These are phyloP conservation scores for Lycophotia porphyrea DNA, from an alignment of 2,888 invertebrate genomes.

Conservation along the genomic window DNA sequence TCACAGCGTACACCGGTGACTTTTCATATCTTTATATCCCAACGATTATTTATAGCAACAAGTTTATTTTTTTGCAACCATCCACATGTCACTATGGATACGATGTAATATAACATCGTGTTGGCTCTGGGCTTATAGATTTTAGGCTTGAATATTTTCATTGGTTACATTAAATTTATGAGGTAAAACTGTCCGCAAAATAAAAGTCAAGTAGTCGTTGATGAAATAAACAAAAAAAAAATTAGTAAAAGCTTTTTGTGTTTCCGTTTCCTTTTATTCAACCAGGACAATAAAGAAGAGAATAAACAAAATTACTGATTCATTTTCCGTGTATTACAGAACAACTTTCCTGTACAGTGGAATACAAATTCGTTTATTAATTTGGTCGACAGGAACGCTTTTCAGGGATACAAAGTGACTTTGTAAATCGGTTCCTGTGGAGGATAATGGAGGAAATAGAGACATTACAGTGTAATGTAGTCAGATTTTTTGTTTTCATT, in stretches of 20 bases:
- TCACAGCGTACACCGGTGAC: not conserved
- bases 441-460: not conserved
- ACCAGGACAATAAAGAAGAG: not conserved
- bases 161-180: not conserved
- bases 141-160: not conserved
- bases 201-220: not conserved
- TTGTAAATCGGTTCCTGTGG: not conserved
- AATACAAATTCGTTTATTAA: not conserved
- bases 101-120: not conserved
- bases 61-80: not conserved
- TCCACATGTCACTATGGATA: not conserved
- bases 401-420: not conserved
- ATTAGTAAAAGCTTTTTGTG: not conserved
- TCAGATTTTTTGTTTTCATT: not conserved
- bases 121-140: not conserved
- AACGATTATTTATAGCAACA: not conserved
- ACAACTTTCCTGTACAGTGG: not conserved
- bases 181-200: not conserved
- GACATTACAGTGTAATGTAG: not conserved
- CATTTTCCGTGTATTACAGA: not conserved
- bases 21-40: not conserved
- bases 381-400: not conserved
- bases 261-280: not conserved
- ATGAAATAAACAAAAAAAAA: not conserved
- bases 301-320: not conserved